phyloP scores from a whole-genome alignment of 2,888 invertebrate genomes.

The Ichneumoninae sp. region DNA sequence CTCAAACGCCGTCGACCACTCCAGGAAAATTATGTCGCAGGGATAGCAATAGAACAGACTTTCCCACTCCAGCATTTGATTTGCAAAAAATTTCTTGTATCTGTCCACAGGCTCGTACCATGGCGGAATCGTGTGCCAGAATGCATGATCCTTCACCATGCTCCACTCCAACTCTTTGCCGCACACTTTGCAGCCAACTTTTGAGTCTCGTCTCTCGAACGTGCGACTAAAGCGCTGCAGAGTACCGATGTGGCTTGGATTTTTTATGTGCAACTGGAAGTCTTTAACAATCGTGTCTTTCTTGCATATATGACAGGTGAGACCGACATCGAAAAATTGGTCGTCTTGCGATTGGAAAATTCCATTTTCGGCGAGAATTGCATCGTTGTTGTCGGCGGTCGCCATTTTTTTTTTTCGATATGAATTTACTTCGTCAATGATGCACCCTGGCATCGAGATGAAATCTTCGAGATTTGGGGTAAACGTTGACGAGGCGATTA shows the following conservation, averaged over 20 bases:
- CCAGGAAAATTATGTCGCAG: conserved; percentile 31
- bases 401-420: conserved; percentile 9
- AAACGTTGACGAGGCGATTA: not conserved
- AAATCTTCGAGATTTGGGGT: not conserved
- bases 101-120: conserved; percentile 13
- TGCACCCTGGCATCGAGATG: not conserved
- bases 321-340: not conserved
- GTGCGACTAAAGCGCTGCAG: not conserved
- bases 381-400: not conserved
- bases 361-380: not conserved
- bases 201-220: not conserved
- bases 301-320: conserved; percentile 7
- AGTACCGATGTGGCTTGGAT: not conserved
- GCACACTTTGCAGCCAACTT: conserved; percentile 16
- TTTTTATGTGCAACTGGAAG: not conserved
- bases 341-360: conserved; percentile 4
- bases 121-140: conserved; percentile 8
- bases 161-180: not conserved
- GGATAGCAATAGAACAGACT: conserved; percentile 26
- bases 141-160: not conserved
- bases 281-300: not conserved
- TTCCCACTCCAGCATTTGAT: conserved; percentile 31
- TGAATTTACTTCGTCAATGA: not conserved
- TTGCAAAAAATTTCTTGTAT: conserved; percentile 35
- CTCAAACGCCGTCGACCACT: conserved; percentile 30